These are phyloP conservation scores for Esox masquinongy DNA, from an alignment of 2,797 vertebrate species.

Conservation along the genomic window DNA sequence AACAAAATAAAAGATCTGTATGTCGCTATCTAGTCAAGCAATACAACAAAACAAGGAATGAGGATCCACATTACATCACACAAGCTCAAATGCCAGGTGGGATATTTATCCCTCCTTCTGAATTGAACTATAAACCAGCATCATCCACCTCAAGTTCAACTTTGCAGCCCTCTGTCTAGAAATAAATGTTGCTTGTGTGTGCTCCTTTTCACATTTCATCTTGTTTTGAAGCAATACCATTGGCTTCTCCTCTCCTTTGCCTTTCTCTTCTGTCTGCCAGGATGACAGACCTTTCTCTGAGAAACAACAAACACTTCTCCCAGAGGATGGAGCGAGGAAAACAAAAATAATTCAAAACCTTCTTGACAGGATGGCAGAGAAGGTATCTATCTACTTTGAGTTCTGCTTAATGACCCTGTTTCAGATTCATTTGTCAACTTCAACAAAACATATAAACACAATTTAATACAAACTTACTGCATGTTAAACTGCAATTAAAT, in stretches of 20 bases:
- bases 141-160: neutral
- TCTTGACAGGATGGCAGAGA: constrained; percentile 21
- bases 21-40: neutral
- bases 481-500: neutral
- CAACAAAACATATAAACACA: neutral
- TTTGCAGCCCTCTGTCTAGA: neutral
- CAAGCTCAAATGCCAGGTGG: neutral
- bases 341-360: constrained; percentile 33
- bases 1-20: neutral
- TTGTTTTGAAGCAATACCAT: constrained; percentile 4
- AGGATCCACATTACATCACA: neutral
- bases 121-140: neutral
- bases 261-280: constrained; percentile 17
- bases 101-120: neutral
- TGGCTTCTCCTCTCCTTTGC: neutral
- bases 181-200: neutral
- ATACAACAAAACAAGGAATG: neutral
- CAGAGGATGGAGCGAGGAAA: constrained; percentile 18
- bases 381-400: neutral
- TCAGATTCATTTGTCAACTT: neutral
- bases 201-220: neutral
- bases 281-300: constrained; percentile 33
- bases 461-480: neutral
- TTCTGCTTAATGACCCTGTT: neutral
- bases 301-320: constrained; percentile 27